Evolutionary conservation across 2,797 vertebrate species (phyloP), one percentile per base, ranked within the genome.

Genomic region (Florisuga fusca): DNA sequence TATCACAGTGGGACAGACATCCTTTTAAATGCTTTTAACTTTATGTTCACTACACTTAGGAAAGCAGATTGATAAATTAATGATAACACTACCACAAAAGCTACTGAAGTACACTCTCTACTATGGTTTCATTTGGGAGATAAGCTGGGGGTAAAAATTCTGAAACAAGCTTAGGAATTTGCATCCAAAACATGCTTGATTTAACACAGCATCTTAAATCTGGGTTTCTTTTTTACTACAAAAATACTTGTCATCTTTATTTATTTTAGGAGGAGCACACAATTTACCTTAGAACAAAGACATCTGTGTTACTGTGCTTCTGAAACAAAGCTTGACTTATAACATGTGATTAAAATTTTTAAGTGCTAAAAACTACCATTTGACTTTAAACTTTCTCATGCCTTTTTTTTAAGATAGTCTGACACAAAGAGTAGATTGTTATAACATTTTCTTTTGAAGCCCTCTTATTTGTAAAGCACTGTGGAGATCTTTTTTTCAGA

Each of bases 301-400:
- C 26, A 80, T 64, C 64, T 67, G 59, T 74, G 45, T 90, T 91
- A 18, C 71, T 54, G 21, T 66, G n/a, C 41, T 72, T 82, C 62
- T 77, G 54, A 79, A 94, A 92, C 77, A 90, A 87, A 76, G 50
- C 21, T 74, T 77, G 61, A 67, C 29, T 87, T 80, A 51, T 13
- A 90, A 92, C 90, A 67, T n/a, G 20, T 31, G 31, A 78, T 87
- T 72, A 79, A 89, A 94, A 71, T 57, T 63, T 90, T 31, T 36
- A 67, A 79, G n/a, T 63, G 34, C 72, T 55, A 67, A 82, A 71
- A 78, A 78, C 43, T 79, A 86, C 22, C 12, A 53, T 89, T 79
- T 84, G 45, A 75, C 55, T 89, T 80, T 34, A 67, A 87, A 64
- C 7, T 73, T 68, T 53, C 29, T 82, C 27, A 17, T 26, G 7